Percentiles rank a stretch among this genome's conserved stretches.
phyloP scores from a whole-genome alignment of 2,113 vertebrate species.

The Cyanoderma ruficeps region DNA sequence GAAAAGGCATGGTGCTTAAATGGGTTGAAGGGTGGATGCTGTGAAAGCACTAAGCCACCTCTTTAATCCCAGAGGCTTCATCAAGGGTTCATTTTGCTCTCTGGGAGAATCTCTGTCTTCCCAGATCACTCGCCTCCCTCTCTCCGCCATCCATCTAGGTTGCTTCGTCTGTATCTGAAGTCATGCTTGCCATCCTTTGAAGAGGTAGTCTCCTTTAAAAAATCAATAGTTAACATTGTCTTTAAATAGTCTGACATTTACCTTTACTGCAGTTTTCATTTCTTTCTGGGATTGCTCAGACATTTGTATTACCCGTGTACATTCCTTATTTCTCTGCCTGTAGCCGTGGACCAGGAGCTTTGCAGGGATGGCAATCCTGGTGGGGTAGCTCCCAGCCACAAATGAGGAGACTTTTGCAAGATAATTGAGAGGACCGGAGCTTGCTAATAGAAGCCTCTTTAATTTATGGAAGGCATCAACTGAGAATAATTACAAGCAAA shows the following conservation, averaged over 20 bases:
- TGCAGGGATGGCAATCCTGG: background rate
- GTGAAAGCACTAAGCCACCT: slow-evolving; percentile 11
- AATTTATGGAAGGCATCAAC: slow-evolving; percentile 53
- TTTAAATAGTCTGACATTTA: slow-evolving; percentile 72
- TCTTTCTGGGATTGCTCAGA: slow-evolving; percentile 51
- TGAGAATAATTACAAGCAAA: slow-evolving; percentile 51
- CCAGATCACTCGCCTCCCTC: background rate
- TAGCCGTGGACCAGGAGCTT: background rate
- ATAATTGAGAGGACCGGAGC: slow-evolving; percentile 29
- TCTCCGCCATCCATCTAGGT: background rate
- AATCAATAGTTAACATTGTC: slow-evolving; percentile 71
- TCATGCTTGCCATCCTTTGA: slow-evolving; percentile 54
- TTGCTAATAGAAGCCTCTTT: slow-evolving; percentile 42
- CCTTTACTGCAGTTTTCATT: slow-evolving; percentile 65
- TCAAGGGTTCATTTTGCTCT: slow-evolving; percentile 22
- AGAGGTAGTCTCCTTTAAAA: slow-evolving; percentile 62
- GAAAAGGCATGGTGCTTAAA: background rate
- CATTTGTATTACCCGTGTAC: slow-evolving; percentile 10
- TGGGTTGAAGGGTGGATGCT: background rate
- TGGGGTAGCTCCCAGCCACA: background rate
- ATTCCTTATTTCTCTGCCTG: background rate
- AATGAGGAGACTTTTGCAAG: background rate
- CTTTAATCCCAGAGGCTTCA: slow-evolving; percentile 27
- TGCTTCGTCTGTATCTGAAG: background rate
- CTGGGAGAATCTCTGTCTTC: background rate